These are phyloP conservation scores for Epicampocera succincta DNA, from an alignment of 2,888 invertebrate genomes.

Conservation along the genomic window DNA sequence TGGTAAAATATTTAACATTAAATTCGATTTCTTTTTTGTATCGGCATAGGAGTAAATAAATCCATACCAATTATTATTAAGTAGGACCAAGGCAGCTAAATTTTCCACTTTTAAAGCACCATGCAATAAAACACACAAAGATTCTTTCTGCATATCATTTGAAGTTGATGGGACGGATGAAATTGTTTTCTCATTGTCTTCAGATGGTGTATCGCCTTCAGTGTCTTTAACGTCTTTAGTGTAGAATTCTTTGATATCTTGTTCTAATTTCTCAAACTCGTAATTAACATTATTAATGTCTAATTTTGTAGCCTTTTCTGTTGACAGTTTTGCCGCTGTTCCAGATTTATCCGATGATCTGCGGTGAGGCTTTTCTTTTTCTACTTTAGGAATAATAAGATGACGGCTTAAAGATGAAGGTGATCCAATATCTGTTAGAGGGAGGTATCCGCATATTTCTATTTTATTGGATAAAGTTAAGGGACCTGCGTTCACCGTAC, in stretches of 20 bases:
- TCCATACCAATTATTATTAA: conserved; percentile 96
- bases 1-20: conserved; percentile 93
- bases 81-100: conserved; percentile 93
- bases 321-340: conserved; percentile 81
- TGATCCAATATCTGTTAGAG: conserved; percentile 93
- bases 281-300: conserved; percentile 75
- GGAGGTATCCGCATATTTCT: conserved; percentile 93
- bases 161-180: conserved; percentile 11
- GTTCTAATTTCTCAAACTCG: conserved; percentile 80
- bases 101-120: conserved; percentile 95
- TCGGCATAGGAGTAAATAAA: conserved; percentile 97
- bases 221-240: conserved; percentile 75
- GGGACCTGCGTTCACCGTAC: conserved; percentile 22
- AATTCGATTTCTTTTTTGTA: conserved; percentile 94
- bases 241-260: conserved; percentile 80
- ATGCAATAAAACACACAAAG: conserved; percentile 95
- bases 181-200: conserved; percentile 57
- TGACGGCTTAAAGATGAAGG: conserved; percentile 96
- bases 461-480: conserved; percentile 85
- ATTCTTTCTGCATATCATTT: conserved; percentile 84
- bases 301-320: conserved; percentile 75
- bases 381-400: conserved; percentile 89
- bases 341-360: conserved; percentile 76
- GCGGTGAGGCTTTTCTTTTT: conserved; percentile 81
- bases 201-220: conserved; percentile 72